Evolutionary conservation across 2,888 invertebrate genomes (phyloP), one percentile per base, ranked within the genome.

Genomic region (Perithous albicinctus): DNA sequence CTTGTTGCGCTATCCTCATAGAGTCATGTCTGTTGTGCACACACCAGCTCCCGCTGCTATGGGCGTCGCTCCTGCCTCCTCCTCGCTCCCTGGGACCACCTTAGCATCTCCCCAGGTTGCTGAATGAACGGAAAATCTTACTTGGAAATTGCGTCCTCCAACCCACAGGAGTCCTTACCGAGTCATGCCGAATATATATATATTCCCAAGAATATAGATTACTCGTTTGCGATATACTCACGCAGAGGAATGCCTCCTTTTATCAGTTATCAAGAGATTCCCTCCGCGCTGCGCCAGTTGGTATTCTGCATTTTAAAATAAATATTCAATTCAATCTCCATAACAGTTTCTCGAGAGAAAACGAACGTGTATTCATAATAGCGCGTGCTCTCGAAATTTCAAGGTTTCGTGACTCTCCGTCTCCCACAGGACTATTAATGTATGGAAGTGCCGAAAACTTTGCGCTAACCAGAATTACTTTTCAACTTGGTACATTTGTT

Each of bases 101-200:
- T 5, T 29, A 15, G n/a, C 61, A 20, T 78, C 69, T 64, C 54
- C 32, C n/a, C n/a, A n/a, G n/a, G 29, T 12, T 3, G 32, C 18
- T 32, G 63, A 54, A 51, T 66, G 70, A 72, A 56, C 72, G 72
- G 72, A 72, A 72, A 72, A 72, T 78, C 70, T 61, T 70, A 64
- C 64, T 38, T 63, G 56, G 69, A 70, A 70, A 70, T 64, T 77
- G 51, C 38, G 61, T 48, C 15, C 38, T 10, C 38, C 51, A 32
- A n/a, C n/a, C n/a, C 26, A 35, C 54, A 15, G 63, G 10, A 23
- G 20, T 18, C 29, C 12, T 59, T 12, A 3, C 3, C 18, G 23
- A 18, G 54, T n/a, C 54, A 41, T 63, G 15, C 51, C 41, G 41
- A 18, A 64, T 54, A 54, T 54, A 41, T 64, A 64, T 54, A 54